phyloP scores from a whole-genome alignment of 2,888 invertebrate genomes.

The Lucinisca nassula region DNA sequence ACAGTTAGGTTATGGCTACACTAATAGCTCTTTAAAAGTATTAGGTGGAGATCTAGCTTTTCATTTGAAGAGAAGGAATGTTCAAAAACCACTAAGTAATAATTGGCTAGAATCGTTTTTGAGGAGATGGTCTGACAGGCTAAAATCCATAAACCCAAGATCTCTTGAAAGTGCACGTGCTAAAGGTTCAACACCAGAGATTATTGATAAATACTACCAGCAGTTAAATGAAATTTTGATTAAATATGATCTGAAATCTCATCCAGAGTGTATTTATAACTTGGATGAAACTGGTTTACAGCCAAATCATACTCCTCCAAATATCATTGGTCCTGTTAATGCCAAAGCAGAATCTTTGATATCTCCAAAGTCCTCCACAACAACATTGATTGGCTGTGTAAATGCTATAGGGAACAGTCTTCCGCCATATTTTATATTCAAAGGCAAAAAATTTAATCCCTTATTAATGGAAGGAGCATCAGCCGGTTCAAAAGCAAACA shows the following conservation, averaged over 20 bases:
- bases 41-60: neutral
- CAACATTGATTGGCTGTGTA: neutral
- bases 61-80: no score
- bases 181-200: neutral
- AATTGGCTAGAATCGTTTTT: neutral
- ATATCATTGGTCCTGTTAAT: neutral
- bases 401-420: neutral
- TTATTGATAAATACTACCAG: neutral
- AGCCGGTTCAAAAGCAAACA: neutral
- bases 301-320: neutral
- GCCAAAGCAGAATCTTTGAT: neutral
- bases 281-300: conserved; percentile 7
- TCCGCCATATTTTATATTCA: neutral
- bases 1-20: neutral
- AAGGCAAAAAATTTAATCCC: neutral
- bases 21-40: neutral
- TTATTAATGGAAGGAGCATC: neutral
- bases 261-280: neutral
- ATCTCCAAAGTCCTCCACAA: neutral
- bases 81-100: no score
- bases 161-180: neutral
- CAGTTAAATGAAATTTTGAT: neutral
- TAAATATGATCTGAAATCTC: neutral
- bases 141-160: no score
- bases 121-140: no score